phyloP scores from a whole-genome alignment of 2,888 invertebrate genomes.

The Clusia tigrina region DNA sequence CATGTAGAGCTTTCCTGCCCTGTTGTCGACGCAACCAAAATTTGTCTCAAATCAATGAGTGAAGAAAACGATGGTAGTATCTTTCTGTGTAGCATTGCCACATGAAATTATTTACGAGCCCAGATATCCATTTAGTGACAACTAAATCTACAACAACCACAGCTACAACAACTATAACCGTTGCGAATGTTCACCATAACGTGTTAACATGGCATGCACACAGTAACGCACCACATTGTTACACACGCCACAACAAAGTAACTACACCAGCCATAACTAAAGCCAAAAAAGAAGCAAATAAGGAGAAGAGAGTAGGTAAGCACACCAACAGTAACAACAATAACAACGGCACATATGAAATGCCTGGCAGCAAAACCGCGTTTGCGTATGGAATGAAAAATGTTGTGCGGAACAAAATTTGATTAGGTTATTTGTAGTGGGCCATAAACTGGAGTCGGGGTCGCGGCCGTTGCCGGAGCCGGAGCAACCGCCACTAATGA shows the following conservation, averaged over 20 bases:
- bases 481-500: neutral
- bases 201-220: neutral
- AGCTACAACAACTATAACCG: no score
- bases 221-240: neutral
- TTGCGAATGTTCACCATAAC: no score
- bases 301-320: neutral
- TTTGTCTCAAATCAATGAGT: no score
- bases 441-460: neutral
- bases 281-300: neutral
- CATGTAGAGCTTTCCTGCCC: no score
- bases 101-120: no score
- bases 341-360: neutral
- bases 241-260: neutral
- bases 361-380: neutral
- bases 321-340: neutral
- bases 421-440: slow-evolving; percentile 20
- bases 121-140: no score
- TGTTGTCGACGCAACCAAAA: no score
- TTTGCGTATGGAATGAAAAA: slow-evolving; percentile 14
- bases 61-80: no score
- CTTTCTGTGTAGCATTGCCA: no score
- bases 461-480: neutral
- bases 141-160: no score
- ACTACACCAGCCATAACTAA: neutral
- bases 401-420: slow-evolving; percentile 20